A percentile compares a stretch with the other conserved stretches of the same genome.
These are phyloP conservation scores for Choristoneura rosaceana DNA, from an alignment of 2,888 invertebrate species.

Conservation along the genomic window DNA sequence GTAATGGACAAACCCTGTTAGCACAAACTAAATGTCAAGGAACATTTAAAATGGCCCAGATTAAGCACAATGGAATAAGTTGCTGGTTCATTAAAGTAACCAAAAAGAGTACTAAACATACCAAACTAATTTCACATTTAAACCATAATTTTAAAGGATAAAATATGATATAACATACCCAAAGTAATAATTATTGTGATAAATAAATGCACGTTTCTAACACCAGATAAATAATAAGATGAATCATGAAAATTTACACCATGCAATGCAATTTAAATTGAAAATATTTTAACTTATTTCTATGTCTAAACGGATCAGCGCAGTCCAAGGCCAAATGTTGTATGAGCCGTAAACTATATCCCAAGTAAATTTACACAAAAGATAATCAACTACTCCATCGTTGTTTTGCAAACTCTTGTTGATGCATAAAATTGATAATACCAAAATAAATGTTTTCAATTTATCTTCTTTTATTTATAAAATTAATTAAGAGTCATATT, in stretches of 20 bases:
- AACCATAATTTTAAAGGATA: neutral
- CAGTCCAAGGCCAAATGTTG: too few species aligned
- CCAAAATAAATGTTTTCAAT: neutral
- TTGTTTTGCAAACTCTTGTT: too few species aligned
- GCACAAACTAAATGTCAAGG: neutral
- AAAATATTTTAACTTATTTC: constrained; percentile 27
- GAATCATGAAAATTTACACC: constrained; percentile 29
- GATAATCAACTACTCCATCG: neutral
- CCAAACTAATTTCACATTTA: constrained; percentile 4
- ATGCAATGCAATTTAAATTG: constrained; percentile 18
- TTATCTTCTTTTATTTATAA: neutral
- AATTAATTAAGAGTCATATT: neutral
- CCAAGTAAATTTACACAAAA: constrained; percentile 1
- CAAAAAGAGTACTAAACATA: neutral
- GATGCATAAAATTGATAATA: too few species aligned
- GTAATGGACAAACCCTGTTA: too few species aligned
- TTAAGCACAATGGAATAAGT: neutral
- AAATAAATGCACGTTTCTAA: constrained; percentile 32
- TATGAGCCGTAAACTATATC: neutral
- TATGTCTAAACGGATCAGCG: constrained; percentile 7
- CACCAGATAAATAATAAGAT: constrained; percentile 19
- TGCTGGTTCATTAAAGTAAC: neutral
- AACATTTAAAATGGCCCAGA: neutral
- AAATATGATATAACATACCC: constrained; percentile 1
- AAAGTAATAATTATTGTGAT: constrained; percentile 3